Percentiles rank a stretch among this genome's conserved stretches.
These are phyloP conservation scores for Marmota monax DNA, from an alignment of 2,113 vertebrate genomes.

Conservation along the genomic window DNA sequence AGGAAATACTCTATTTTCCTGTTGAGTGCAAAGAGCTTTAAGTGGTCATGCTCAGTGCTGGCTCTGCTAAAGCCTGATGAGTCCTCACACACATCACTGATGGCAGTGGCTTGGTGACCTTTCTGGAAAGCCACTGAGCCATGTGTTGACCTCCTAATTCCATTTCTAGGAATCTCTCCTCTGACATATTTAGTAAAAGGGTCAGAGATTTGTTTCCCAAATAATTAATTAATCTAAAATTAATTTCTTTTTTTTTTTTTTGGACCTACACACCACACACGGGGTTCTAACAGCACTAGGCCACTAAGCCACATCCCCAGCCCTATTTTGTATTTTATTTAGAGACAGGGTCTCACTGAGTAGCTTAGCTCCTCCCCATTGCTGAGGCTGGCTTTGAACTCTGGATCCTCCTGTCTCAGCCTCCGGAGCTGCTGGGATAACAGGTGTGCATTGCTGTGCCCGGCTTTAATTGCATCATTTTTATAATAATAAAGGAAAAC, in stretches of 20 bases:
- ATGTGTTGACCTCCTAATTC: not conserved
- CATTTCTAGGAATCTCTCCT: conserved; percentile 13
- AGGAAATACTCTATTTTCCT: not conserved
- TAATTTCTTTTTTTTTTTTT: not conserved
- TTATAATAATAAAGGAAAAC: not conserved
- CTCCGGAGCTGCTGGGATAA: too few relatives aligned
- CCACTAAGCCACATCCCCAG: too few relatives aligned
- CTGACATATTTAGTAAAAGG: not conserved
- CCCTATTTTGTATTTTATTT: too few relatives aligned
- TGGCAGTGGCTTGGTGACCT: not conserved
- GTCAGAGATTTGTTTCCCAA: not conserved
- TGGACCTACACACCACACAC: too few relatives aligned
- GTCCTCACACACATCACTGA: not conserved
- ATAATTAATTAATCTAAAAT: not conserved
- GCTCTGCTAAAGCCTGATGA: not conserved
- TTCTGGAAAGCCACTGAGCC: conserved; percentile 51
- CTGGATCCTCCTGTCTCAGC: too few relatives aligned
- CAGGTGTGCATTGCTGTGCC: too few relatives aligned
- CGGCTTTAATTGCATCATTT: not conserved
- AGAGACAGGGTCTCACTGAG: too few relatives aligned
- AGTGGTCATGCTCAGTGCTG: not conserved
- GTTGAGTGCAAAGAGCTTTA: not conserved
- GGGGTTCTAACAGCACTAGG: too few relatives aligned
- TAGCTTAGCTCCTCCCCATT: too few relatives aligned
- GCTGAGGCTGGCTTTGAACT: too few relatives aligned